Evolutionary conservation across 2,888 invertebrate species (phyloP).

Genomic region (Glyphotaelius pellucidus): DNA sequence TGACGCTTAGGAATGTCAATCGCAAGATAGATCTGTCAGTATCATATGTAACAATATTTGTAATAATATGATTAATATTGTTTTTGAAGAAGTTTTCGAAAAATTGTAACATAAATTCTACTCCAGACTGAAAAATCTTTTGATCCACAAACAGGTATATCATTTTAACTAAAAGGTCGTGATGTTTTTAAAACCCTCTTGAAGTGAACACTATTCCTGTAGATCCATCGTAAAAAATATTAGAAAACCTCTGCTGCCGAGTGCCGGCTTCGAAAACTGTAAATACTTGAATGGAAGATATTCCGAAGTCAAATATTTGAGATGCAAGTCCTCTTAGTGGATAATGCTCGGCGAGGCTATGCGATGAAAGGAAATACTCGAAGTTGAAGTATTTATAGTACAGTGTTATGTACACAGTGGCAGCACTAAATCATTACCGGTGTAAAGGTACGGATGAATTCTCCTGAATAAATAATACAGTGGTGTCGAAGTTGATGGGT

Average conservation of each 20-base stretch:
- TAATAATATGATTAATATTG: no score
- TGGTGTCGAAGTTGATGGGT: neutral
- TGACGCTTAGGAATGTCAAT: no score
- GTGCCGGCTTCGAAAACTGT: conserved; percentile 2
- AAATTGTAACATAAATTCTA: neutral
- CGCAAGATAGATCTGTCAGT: no score
- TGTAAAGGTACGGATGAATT: conserved; percentile 6
- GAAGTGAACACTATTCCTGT: neutral
- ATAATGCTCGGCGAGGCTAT: neutral
- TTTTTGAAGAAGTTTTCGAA: no score
- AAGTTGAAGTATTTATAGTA: neutral
- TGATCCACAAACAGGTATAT: no score
- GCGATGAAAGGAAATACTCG: neutral
- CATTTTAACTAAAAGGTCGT: neutral
- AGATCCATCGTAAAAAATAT: neutral
- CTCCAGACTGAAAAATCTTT: no score
- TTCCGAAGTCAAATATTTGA: conserved; percentile 7
- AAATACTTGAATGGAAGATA: neutral
- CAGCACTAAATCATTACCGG: neutral
- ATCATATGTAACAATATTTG: no score
- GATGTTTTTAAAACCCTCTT: neutral
- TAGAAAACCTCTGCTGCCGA: neutral
- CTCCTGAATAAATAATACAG: neutral
- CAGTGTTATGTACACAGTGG: neutral
- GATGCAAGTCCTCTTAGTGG: neutral